Percentiles rank a stretch among this genome's conserved stretches.
These are phyloP conservation scores for Cheilosia soror DNA, from an alignment of 2,888 invertebrate species.

Conservation along the genomic window DNA sequence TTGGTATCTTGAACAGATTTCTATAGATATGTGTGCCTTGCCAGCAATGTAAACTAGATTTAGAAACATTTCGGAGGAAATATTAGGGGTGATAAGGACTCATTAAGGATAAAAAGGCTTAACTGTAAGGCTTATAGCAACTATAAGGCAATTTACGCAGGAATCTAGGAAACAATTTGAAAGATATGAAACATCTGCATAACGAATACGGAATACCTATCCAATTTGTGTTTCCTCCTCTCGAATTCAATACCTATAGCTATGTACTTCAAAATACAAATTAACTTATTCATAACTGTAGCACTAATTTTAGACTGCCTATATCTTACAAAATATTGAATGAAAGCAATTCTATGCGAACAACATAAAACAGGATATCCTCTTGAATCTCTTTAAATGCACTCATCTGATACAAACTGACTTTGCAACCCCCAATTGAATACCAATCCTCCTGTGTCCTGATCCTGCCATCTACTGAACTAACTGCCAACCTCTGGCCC, in stretches of 20 bases:
- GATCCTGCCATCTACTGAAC: conserved; percentile 16
- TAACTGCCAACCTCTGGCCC: conserved; percentile 19
- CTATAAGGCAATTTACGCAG: background rate
- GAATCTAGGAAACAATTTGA: too few species aligned
- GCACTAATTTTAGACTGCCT: conserved; percentile 54
- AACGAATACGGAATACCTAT: conserved; percentile 1
- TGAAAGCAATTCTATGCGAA: conserved; percentile 2
- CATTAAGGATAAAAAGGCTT: too few species aligned
- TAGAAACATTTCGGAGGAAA: too few species aligned
- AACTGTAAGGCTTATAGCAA: background rate
- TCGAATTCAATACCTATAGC: background rate
- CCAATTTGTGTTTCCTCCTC: background rate
- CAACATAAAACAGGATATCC: conserved; percentile 19
- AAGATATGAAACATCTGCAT: too few species aligned
- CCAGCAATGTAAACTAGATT: too few species aligned
- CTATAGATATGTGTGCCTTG: too few species aligned
- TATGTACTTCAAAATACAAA: conserved; percentile 8
- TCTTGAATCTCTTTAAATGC: conserved; percentile 41
- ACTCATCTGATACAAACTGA: conserved; percentile 29
- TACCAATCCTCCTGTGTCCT: conserved; percentile 15
- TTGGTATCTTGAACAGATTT: too few species aligned
- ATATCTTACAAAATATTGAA: conserved; percentile 59
- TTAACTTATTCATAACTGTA: conserved; percentile 46
- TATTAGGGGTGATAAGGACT: too few species aligned
- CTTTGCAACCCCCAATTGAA: conserved; percentile 37